Base-by-base conservation (phyloP, 2,797 vertebrate species). In the Notolepis coatsorum region DNA sequence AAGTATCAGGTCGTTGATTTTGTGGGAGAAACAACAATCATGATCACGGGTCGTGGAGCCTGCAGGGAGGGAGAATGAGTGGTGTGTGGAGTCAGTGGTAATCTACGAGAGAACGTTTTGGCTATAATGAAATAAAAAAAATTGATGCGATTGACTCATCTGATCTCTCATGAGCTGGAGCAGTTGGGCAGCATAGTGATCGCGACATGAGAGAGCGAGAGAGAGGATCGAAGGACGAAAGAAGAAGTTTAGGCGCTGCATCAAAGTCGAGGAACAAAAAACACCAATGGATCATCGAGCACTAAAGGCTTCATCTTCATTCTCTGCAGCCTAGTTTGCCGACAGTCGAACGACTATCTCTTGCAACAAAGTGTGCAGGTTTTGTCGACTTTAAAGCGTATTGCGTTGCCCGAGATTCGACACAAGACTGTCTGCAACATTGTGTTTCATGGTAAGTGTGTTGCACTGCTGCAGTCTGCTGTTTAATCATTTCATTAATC, bases 211-310 rank as follows among this genome's bases (percentile, higher is more conserved):
- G 27, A 56, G 25, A 7, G 18, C 9, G 25, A 6, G 10, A 0
- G 12, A 25, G 25, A 28, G 3, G 46, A 24, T 12, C 23, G 10
- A 17, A 15, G 25, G 7, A 23, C 4, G 31, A 38, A 35, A 37
- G 37, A 28, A 17, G 10, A 39, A 54, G 45, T 66, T 35, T 51
- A 28, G 42, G 38, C 27, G 17, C 37, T 33, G 20, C 7, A 42
- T 62, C 28, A 33, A 52, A 35, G 60, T 52, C 27, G 28, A 56
- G 35, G 12, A 48, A 38, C 45, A 21, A 31, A 27, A 41, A 42
- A 31, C 15, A 38, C 15, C 23, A 23, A 12, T 46, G 13, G 43
- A 15, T n/a, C 35, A n/a, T n/a, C n/a, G n/a, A n/a, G n/a, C n/a
- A n/a, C n/a, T n/a, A n/a, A n/a, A n/a, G n/a, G n/a, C 35, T 12